Percentiles rank a stretch among this genome's conserved stretches.
These are phyloP conservation scores for Entomobrya multifasciata DNA, from an alignment of 2,888 invertebrate species.

Conservation along the genomic window DNA sequence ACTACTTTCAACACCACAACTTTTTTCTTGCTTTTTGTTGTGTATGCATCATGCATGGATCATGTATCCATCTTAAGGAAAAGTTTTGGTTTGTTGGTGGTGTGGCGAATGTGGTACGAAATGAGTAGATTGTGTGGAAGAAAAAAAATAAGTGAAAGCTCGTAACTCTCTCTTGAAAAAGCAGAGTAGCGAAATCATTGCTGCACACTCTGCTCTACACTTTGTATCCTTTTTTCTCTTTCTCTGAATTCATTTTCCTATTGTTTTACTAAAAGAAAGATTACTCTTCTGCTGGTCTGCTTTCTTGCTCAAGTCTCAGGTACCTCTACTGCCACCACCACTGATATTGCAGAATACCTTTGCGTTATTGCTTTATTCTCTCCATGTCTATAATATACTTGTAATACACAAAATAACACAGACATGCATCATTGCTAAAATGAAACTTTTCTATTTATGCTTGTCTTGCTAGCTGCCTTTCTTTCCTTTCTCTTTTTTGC, in stretches of 20 bases:
- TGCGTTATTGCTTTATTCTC: neutral
- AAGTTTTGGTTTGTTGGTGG: conserved; percentile 23
- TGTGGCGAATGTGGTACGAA: conserved; percentile 41
- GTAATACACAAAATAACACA: neutral
- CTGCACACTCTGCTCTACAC: neutral
- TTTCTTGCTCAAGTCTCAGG: neutral
- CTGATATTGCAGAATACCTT: conserved; percentile 15
- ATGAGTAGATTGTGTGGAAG: conserved; percentile 48
- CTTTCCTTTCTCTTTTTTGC: conserved; percentile 31
- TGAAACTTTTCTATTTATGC: conserved; percentile 1
- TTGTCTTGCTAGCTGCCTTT: neutral
- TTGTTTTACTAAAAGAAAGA: conserved; percentile 43
- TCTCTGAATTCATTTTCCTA: neutral
- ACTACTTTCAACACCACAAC: neutral
- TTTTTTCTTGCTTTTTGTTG: no score
- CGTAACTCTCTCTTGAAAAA: conserved; percentile 42
- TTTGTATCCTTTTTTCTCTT: conserved; percentile 4
- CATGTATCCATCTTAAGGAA: neutral
- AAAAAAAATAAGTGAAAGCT: conserved; percentile 55
- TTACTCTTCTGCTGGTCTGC: neutral
- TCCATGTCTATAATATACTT: neutral
- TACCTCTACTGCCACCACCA: neutral
- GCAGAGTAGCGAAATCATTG: neutral
- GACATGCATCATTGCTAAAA: no score
- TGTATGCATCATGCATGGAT: neutral